Evolutionary conservation across 2,113 vertebrate species (phyloP).

Genomic region (Bubo bubo): DNA sequence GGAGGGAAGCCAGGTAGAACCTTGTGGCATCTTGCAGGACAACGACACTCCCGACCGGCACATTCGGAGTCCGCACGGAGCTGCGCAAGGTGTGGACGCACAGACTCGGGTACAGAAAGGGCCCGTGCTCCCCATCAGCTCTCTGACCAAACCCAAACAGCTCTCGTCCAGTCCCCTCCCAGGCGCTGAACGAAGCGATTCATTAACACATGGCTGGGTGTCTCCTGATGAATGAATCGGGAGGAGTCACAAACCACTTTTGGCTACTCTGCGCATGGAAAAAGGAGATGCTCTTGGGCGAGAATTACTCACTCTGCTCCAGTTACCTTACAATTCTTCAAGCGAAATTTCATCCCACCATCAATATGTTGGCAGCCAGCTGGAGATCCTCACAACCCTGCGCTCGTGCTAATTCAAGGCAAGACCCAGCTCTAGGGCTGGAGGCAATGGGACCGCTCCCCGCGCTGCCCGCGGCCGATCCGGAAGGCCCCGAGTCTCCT

Average conservation of each 20-base stretch:
- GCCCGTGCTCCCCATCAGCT: accelerated
- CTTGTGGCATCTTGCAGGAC: not conserved
- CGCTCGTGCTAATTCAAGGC: not conserved
- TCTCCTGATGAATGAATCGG: not conserved
- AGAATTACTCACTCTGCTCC: constrained; percentile 59
- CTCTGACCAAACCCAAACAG: not conserved
- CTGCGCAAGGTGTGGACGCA: accelerated
- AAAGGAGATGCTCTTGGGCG: not conserved
- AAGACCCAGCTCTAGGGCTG: not conserved
- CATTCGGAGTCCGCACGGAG: not conserved
- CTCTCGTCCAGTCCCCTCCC: not conserved
- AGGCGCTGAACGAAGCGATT: not conserved
- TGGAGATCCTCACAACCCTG: constrained; percentile 29
- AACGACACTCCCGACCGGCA: accelerated
- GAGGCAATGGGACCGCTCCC: not conserved
- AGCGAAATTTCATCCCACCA: constrained; percentile 36
- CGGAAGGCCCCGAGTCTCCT: not conserved
- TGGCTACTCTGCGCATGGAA: not conserved
- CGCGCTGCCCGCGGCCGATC: accelerated
- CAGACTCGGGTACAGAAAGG: not conserved
- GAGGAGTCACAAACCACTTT: not conserved
- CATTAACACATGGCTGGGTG: not conserved
- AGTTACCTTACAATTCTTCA: constrained; percentile 49
- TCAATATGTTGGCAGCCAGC: constrained; percentile 50
- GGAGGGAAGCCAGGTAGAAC: not conserved